Evolutionary conservation across 1,140 invertebrate genomes (phyloP).

Genomic region (Diachasma alloeum): DNA sequence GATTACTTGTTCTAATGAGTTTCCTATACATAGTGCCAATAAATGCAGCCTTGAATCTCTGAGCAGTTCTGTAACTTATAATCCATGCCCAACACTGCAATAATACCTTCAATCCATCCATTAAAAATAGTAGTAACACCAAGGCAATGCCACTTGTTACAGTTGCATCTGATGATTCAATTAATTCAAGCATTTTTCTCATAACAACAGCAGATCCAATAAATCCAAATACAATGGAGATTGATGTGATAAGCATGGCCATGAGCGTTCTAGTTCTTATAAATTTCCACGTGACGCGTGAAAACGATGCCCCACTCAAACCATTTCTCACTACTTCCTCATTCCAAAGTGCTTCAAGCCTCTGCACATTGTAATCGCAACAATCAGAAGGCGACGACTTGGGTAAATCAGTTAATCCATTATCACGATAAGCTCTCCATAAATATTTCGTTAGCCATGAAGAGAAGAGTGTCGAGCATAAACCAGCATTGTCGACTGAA

Average conservation of each 20-base stretch:
- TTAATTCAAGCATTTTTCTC: not conserved
- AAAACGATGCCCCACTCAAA: constrained; percentile 63
- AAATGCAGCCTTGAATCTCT: constrained; percentile 70
- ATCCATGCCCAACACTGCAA: constrained; percentile 72
- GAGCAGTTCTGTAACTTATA: constrained; percentile 70
- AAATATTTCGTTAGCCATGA: constrained; percentile 70
- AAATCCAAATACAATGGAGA: constrained; percentile 69
- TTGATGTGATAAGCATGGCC: constrained; percentile 64
- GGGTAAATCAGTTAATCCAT: constrained; percentile 62
- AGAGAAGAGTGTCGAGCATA: constrained; percentile 68
- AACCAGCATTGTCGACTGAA: constrained; percentile 64
- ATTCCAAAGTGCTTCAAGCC: constrained; percentile 66
- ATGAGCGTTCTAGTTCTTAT: constrained; percentile 67
- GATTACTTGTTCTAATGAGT: constrained; percentile 67
- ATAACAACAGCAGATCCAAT: constrained; percentile 68
- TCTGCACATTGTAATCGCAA: constrained; percentile 63
- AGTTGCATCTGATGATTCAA: not conserved
- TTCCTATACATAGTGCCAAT: constrained; percentile 73
- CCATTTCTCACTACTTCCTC: constrained; percentile 73
- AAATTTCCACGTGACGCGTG: constrained; percentile 67
- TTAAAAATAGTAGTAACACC: constrained; percentile 64
- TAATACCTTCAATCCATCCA: constrained; percentile 68
- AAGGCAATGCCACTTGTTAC: constrained; percentile 63
- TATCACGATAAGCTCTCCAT: constrained; percentile 66
- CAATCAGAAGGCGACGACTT: constrained; percentile 65